A percentile compares a stretch with the other conserved stretches of the same genome.
Evolutionary conservation across 1,140 invertebrate species (phyloP).

Genomic region (Microplitis demolitor): DNA sequence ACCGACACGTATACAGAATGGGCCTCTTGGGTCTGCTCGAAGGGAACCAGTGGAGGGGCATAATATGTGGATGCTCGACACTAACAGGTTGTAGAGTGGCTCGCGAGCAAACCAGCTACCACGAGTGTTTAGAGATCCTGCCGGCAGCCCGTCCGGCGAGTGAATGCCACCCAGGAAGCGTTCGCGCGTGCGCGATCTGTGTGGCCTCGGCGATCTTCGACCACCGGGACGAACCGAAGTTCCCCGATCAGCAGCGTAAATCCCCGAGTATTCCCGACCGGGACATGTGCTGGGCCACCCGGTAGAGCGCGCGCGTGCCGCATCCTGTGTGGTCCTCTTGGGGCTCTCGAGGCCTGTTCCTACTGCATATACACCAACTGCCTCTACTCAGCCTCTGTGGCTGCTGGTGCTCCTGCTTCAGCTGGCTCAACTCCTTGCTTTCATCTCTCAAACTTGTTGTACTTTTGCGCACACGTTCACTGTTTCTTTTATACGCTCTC

Average conservation of each 20-base stretch:
- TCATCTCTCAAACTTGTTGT: conserved; percentile 12
- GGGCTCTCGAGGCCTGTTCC: conserved; percentile 17
- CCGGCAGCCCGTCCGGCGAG: conserved; percentile 52
- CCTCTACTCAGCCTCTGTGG: background rate
- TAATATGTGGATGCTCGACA: conserved; percentile 55
- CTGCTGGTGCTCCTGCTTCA: conserved; percentile 2
- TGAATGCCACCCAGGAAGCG: conserved; percentile 61
- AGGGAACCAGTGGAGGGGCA: conserved; percentile 42
- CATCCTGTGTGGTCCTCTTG: conserved; percentile 57
- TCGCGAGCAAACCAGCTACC: conserved; percentile 28
- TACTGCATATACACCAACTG: conserved; percentile 12
- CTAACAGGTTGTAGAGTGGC: conserved; percentile 57
- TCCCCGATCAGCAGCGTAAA: conserved; percentile 43
- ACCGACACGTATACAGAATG: too few relatives aligned
- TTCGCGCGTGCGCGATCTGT: conserved; percentile 61
- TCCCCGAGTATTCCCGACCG: conserved; percentile 44
- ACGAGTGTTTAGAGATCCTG: conserved; percentile 15
- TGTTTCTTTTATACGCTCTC: conserved; percentile 10
- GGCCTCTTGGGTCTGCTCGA: background rate
- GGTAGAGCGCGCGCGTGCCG: conserved; percentile 64
- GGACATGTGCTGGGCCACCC: conserved; percentile 57
- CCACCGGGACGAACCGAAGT: conserved; percentile 46
- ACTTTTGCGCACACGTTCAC: background rate
- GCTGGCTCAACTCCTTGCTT: conserved; percentile 11
- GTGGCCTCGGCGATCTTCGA: conserved; percentile 52